Evolutionary conservation across 2,888 invertebrate genomes (phyloP).

Genomic region (Agriopis marginaria): DNA sequence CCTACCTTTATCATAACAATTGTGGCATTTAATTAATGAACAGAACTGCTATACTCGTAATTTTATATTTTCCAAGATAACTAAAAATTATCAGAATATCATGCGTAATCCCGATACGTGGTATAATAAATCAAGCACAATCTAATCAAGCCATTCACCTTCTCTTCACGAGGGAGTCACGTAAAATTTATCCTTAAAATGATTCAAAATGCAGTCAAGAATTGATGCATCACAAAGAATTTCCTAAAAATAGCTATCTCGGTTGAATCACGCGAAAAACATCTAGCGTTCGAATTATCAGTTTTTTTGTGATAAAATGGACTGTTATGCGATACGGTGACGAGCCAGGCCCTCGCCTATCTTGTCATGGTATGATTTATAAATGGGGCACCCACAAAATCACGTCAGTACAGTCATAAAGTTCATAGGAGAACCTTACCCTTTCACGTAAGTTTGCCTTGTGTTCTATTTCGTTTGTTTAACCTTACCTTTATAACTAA

Average conservation of each 20-base stretch:
- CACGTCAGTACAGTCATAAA: constrained; percentile 49
- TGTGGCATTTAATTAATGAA: neutral
- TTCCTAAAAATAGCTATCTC: constrained; percentile 24
- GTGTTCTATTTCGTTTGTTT: constrained; percentile 20
- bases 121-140: neutral
- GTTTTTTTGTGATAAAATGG: constrained; percentile 42
- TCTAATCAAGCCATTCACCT: constrained; percentile 3
- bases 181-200: constrained; percentile 2
- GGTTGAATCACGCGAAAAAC: constrained; percentile 23
- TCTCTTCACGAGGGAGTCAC: neutral
- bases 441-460: constrained; percentile 22
- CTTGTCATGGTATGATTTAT: constrained; percentile 65
- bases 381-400: constrained; percentile 48
- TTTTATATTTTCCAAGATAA: constrained; percentile 3
- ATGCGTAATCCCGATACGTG: neutral
- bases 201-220: constrained; percentile 7
- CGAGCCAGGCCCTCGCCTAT: constrained; percentile 57
- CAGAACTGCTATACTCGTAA: neutral
- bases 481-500: neutral
- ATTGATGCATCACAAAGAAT: constrained; percentile 18
- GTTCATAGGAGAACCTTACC: constrained; percentile 20
- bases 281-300: constrained; percentile 29
- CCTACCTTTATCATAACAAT: too few species aligned
- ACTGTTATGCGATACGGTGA: constrained; percentile 49
- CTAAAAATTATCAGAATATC: constrained; percentile 1